These are phyloP conservation scores for Eulithis prunata DNA, from an alignment of 2,888 invertebrate species.

Conservation along the genomic window DNA sequence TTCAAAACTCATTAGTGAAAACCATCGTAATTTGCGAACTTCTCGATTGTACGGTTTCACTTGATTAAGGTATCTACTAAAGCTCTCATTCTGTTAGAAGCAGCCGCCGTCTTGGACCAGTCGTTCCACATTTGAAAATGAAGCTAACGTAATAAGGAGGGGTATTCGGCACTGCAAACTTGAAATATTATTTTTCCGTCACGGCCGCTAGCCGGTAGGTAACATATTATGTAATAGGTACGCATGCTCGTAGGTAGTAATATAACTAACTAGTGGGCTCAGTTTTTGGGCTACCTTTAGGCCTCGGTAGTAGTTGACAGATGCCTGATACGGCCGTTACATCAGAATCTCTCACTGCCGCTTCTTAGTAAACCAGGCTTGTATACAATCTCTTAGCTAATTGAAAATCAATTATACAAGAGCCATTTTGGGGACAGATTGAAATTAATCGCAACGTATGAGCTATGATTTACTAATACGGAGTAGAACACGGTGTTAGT, in stretches of 20 bases:
- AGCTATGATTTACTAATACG: no score
- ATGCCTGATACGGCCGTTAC: neutral
- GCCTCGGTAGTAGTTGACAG: neutral
- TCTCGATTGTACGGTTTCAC: slow-evolving; percentile 9
- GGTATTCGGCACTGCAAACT: no score
- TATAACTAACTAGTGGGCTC: no score
- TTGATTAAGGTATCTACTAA: slow-evolving; percentile 3
- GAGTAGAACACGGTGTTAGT: no score
- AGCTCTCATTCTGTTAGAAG: neutral
- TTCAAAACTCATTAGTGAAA: slow-evolving; percentile 6
- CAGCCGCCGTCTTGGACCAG: neutral
- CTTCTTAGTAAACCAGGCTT: neutral
- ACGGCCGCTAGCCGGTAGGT: no score
- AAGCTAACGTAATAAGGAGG: no score
- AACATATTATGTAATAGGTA: no score
- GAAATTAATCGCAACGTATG: neutral
- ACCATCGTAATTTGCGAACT: slow-evolving; percentile 14
- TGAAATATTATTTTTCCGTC: no score
- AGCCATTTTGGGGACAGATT: slow-evolving; percentile 1
- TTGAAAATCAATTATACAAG: slow-evolving; percentile 6
- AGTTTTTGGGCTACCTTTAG: neutral
- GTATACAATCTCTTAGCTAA: slow-evolving; percentile 12
- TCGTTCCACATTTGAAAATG: no score
- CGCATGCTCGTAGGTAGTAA: no score
- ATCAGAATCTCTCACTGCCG: neutral